Evolutionary conservation across 2,113 vertebrate species (phyloP), one percentile per base, ranked within the genome.

Genomic region (Condylura cristata): DNA sequence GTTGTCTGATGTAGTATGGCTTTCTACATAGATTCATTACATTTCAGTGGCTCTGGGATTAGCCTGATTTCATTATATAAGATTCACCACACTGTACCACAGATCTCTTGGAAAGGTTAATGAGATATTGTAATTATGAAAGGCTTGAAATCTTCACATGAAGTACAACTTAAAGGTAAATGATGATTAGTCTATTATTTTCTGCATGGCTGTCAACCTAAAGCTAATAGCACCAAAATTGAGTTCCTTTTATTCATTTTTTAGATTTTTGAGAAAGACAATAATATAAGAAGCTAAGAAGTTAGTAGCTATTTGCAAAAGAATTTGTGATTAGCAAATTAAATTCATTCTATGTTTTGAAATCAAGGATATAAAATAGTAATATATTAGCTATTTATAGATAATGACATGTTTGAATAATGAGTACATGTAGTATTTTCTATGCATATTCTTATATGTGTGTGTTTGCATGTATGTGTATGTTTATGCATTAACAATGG

Each of bases 161-260:
- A 93, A 79, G 44, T 48, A 39, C 24, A 78, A 66, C 76, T 70
- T 53, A 82, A 87, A 85, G 34, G 30, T 60, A 58, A 76, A 63
- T 51, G 70, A 53, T 44, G 63, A 22, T 80, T 92, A 37, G 44
- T 90, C 39, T 92, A 84, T 87, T 81, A 81, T 83, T 86, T 70
- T n/a, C 51, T 74, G 13, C 20, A 14, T 46, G 66, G 37, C 16
- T 17, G 13, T 91, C n/a, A 92, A 17, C n/a, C 65, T 79, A 78
- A 89, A 93, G 28, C 22, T 53, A 18, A 41, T 53, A 74, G 74
- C 7, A 83, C 20, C 8, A 84, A 46, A 0, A 20, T 4, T 86
- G 37, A 39, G 17, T 44, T 51, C 34, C 20, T 28, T 10, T 46
- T 8, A 66, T 60, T 46, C 28, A 48, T 44, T 70, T 89, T 89